These are phyloP conservation scores for Panthera uncia DNA, from an alignment of 2,113 vertebrate species.

Conservation along the genomic window DNA sequence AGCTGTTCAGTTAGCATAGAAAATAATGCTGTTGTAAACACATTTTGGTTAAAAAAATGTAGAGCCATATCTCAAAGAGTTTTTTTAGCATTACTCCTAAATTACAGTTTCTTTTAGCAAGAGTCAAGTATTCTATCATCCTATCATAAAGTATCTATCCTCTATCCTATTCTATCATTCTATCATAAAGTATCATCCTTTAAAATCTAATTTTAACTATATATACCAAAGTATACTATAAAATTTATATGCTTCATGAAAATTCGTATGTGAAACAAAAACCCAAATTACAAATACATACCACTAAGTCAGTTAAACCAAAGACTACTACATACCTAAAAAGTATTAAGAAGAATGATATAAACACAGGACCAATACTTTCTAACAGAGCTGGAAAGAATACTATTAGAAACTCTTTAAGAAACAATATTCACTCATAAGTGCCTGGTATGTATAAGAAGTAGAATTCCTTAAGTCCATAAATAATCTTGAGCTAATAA, in stretches of 20 bases:
- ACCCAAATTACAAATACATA: neutral
- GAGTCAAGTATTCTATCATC: neutral
- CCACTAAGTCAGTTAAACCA: neutral
- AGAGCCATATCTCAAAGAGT: neutral
- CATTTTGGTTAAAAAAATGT: conserved; percentile 2
- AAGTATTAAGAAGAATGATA: neutral
- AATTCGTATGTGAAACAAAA: conserved; percentile 26
- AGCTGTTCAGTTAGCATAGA: neutral
- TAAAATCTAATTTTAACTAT: conserved; percentile 5
- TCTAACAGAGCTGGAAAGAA: neutral
- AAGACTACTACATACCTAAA: neutral
- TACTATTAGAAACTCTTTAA: neutral
- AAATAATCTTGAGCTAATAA: conserved; percentile 7
- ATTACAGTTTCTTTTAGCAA: conserved; percentile 8
- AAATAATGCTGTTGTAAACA: neutral
- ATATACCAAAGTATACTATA: neutral
- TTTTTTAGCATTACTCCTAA: neutral
- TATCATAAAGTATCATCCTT: neutral
- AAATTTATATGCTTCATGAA: neutral
- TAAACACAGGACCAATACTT: neutral
- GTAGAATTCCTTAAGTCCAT: conserved; percentile 4
- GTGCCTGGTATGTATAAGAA: neutral
- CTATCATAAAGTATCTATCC: too few relatives aligned
- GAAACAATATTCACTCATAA: neutral
- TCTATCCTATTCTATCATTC: too few relatives aligned